These are phyloP conservation scores for Corythoichthys haematopterus DNA, from an alignment of 2,113 vertebrate genomes.

Conservation along the genomic window DNA sequence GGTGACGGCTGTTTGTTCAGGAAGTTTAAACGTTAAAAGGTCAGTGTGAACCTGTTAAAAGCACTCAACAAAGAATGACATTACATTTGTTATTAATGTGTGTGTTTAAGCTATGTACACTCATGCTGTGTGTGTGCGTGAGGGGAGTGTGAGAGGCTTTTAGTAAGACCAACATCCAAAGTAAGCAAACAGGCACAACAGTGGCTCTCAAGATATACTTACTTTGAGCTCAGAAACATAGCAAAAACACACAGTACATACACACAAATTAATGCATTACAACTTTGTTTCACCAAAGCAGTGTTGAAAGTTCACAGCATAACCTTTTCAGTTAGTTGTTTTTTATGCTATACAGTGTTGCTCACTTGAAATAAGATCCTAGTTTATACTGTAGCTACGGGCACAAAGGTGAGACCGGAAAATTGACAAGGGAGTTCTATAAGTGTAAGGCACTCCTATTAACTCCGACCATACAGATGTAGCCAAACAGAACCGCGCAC, in stretches of 20 bases:
- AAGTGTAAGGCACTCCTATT: conserved; percentile 49
- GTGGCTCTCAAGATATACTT: conserved; percentile 44
- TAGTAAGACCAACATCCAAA: conserved; percentile 65
- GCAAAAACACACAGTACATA: background rate
- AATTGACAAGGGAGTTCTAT: conserved; percentile 45
- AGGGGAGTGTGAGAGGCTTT: conserved; percentile 66
- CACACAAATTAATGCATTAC: background rate
- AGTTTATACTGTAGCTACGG: conserved; percentile 11
- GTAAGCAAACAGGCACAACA: conserved; percentile 61
- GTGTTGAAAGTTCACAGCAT: background rate
- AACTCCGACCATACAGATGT: conserved; percentile 35
- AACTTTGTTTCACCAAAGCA: conserved; percentile 10
- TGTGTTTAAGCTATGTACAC: conserved; percentile 61
- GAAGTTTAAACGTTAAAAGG: conserved; percentile 59
- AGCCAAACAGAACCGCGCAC: conserved; percentile 19
- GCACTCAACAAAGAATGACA: conserved; percentile 56
- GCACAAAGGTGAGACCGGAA: conserved; percentile 40
- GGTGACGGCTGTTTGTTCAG: conserved; percentile 51
- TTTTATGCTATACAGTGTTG: conserved; percentile 13
- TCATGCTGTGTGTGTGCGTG: conserved; percentile 38
- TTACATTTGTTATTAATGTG: conserved; percentile 68
- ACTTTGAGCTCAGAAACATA: conserved; percentile 12
- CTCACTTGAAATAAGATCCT: conserved; percentile 4
- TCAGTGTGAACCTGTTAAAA: conserved; percentile 58
- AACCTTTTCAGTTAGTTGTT: background rate